Base-by-base conservation (phyloP, 2,797 vertebrate species). In the Urocyon cinereoargenteus region DNA sequence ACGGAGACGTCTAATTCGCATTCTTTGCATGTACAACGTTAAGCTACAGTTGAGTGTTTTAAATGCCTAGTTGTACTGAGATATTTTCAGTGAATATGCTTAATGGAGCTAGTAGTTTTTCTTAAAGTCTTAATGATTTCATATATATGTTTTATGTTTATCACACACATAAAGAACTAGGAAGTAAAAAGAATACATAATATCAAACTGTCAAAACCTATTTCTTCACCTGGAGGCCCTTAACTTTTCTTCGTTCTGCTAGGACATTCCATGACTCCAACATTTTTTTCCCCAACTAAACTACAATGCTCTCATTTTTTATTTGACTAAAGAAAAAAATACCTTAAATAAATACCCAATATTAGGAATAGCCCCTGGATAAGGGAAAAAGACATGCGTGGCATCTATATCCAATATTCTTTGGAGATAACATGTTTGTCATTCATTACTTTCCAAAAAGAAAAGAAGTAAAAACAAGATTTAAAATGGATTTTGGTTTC, bases 401-500 rank as follows among this genome's bases (percentile, higher is more conserved):
- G 18, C 86, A 97, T 94, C 90, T 90, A 0, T 6, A 91, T 57
- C 36, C 96, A 91, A 5, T 95, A 62, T 88, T 86, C 36, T 91
- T 97, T 92, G 36, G 86, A 86, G 78, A 88, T 93, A 98, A 75
- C 13, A 31, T 88, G 9, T 97, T 98, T 86, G n/a, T 94, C 55
- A 3, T 97, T 57, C 49, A 84, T 92, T 91, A 73, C 94, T 98
- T 97, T 97, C 97, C 97, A 95, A 82, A 95, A 96, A 10, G 51
- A 81, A 82, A 78, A 62, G 4, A 81, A 73, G 98, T 93, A 98
- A 96, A 98, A 98, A 99, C 97, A 97, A 99, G 98, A 98, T 99
- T 99, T 99, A 97, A 96, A 98, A 98, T 92, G 72, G 87, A 96
- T 96, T 91, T 98, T 98, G 98, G 98, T 98, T 99, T 99, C 98